Evolutionary conservation across 1,140 invertebrate species (phyloP), one percentile per base, ranked within the genome.

Genomic region (Apocrypta bakeri): DNA sequence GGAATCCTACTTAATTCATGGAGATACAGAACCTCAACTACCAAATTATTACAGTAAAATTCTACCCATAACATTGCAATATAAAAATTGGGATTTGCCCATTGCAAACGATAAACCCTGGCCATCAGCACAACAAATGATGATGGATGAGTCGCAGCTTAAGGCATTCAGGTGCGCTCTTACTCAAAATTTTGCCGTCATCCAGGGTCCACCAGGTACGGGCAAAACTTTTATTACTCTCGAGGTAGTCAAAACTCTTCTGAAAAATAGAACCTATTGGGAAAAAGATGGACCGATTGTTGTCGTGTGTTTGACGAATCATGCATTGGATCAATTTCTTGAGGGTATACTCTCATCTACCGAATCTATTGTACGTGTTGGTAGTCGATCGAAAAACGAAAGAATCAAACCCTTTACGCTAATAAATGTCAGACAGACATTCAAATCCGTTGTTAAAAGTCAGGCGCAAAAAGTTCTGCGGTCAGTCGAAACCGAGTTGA

Each of bases 251-350:
- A 89, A 94, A 83, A 93, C 92, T 2, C 87, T 96, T 11, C 86
- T 96, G 12, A 64, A 92, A 33, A 95, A 95, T 86, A 81, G 89
- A 9, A 64, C 84, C 3, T 17, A 27, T 0, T 88, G 87, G 86
- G 86, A 85, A 31, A 75, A 85, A 1, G 69, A 72, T 31, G 87
- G 84, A 0, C 95, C 96, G 6, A 95, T 98, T 78, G 89, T 98
- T 2, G 92, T 98, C 14, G 94, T 98, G 27, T 97, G 96, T 87
- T 97, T 95, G 85, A 97, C 96, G 0, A 98, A 98, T 88, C 96
- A 98, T 90, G 97, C 97, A 1, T 88, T 98, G 2, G 97, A 98
- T 92, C 96, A 98, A 88, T 98, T 98, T 92, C 89, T 98, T n/a
- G 94, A 97, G 89, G 95, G 95, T 27, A 92, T 96, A 17, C 12